Base-by-base conservation (phyloP, 2,113 vertebrate genomes). In the Callipepla squamata region DNA sequence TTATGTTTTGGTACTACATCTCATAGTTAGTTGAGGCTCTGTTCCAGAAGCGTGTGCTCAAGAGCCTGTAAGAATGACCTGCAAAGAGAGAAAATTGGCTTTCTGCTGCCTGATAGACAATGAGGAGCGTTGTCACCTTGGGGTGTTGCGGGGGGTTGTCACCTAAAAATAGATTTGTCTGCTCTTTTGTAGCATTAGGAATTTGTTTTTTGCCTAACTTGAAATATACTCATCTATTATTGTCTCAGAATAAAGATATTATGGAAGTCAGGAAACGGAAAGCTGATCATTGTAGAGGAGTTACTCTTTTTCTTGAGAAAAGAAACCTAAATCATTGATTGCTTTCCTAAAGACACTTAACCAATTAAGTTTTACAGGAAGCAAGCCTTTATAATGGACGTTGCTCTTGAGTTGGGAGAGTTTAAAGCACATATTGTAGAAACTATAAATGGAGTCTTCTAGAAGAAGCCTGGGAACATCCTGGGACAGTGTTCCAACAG, bases 121-220 rank as follows among this genome's bases (percentile, higher is more conserved):
- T 75, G n/a, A 76, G 78, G 28, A 82, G 19, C 3, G 4, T 66
- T 89, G 83, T 66, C 74, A 59, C 75, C 70, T 53, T 69, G 70
- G 59, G 34, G 20, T 5, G 4, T 61, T 89, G 10, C 1, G 1
- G 30, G 25, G 2, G 57, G 90, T 68, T 58, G 22, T 76, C 78
- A 82, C 66, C 55, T 92, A 79, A 76, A 89, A 91, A 75, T 15
- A 83, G 47, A 48, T 80, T 34, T 80, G 83, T 58, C 70, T 89
- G 26, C 11, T 73, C 23, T 89, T 76, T 25, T 44, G 48, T 28
- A 70, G 14, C 38, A 40, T 62, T 36, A 73, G 18, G 92, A 87
- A 59, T 26, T 4, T 8, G 44, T 63, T 72, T 26, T 76, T 59
- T 11, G 19, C 21, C 13, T n/a, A 45, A 2, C 11, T 14, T 74